Conservation (phyloP, 2,888 invertebrate species). For the Hesperia comma region DNA sequence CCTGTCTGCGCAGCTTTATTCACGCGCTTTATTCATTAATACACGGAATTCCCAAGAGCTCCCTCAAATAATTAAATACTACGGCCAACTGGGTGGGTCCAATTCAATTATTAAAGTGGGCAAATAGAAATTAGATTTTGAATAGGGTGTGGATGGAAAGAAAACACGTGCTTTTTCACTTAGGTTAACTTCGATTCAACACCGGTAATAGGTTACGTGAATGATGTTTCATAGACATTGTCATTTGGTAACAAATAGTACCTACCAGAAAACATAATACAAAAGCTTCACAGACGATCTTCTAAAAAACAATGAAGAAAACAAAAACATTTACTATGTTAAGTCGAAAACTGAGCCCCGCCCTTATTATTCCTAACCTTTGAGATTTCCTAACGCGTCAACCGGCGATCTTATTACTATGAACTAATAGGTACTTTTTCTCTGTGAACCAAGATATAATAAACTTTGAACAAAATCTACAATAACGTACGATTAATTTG, state of each 20-base stretch:
- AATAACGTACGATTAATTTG: no score
- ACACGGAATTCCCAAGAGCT: slow-evolving; percentile 27
- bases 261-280: no score
- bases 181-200: slow-evolving; percentile 11
- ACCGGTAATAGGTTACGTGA: not conserved
- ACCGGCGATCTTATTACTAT: not conserved
- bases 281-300: not conserved
- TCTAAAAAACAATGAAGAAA: not conserved
- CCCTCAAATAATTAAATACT: slow-evolving; percentile 31
- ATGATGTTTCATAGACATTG: not conserved
- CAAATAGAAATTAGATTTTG: not conserved
- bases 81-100: slow-evolving; percentile 23
- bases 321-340: not conserved
- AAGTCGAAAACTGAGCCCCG: not conserved
- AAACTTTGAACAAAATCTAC: no score
- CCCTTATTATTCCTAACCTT: slow-evolving; percentile 6
- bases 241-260: no score
- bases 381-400: not conserved
- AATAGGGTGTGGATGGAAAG: not conserved
- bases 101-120: slow-evolving; percentile 26
- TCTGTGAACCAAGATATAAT: not conserved
- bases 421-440: not conserved
- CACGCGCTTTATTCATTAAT: slow-evolving; percentile 28
- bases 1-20: slow-evolving; percentile 24
- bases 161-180: slow-evolving; percentile 1